Conservation (phyloP, 1,140 invertebrate species). For the Theocolax elegans region DNA sequence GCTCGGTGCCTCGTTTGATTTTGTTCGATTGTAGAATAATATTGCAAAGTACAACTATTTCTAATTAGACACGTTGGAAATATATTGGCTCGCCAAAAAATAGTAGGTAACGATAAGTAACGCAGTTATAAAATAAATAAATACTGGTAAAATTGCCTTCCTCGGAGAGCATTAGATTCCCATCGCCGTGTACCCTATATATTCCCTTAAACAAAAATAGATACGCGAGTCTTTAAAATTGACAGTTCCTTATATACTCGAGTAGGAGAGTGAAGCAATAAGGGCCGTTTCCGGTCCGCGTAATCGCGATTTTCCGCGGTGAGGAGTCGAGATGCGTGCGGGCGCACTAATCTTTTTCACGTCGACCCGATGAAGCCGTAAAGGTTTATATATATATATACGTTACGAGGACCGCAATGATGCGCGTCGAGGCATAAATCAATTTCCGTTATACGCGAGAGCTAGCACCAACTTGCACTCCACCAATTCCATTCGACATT, state of each 20-base stretch:
- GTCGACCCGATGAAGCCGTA: constrained; percentile 43
- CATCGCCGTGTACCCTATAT: no score
- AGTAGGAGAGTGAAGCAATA: neutral
- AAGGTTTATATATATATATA: constrained; percentile 26
- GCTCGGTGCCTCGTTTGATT: no score
- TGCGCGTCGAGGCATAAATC: constrained; percentile 34
- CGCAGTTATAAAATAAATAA: no score
- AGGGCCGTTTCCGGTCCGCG: constrained; percentile 11
- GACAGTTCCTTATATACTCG: neutral
- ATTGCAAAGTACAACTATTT: no score
- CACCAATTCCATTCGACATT: no score
- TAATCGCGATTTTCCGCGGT: constrained; percentile 11
- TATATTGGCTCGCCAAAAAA: no score
- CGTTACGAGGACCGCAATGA: constrained; percentile 9
- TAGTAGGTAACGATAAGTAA: no score
- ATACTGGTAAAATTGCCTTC: no score
- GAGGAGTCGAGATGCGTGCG: neutral
- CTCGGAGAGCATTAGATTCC: no score
- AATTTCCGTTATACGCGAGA: constrained; percentile 47
- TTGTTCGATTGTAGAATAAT: no score
- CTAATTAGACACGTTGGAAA: no score
- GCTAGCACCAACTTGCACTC: no score
- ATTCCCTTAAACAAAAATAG: neutral
- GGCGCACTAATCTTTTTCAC: constrained; percentile 34
- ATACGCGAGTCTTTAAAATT: neutral